Evolutionary conservation across 2,888 invertebrate genomes (phyloP).

Genomic region (Caenorhabditis sinica): DNA sequence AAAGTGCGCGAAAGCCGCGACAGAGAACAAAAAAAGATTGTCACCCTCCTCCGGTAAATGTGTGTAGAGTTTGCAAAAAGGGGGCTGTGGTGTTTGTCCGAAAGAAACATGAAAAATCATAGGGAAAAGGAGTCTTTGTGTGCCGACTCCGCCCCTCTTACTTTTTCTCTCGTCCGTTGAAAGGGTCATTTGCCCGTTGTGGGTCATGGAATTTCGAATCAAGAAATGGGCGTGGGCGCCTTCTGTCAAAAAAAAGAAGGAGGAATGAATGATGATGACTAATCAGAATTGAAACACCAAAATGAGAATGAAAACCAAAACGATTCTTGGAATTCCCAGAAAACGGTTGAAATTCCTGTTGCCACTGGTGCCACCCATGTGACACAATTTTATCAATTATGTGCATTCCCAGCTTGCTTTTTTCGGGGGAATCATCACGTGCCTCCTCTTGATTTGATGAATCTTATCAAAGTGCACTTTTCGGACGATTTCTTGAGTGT

Average conservation of each 20-base stretch:
- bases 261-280: slow-evolving; percentile 35
- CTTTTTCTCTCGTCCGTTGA: slow-evolving; percentile 34
- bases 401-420: slow-evolving; percentile 10
- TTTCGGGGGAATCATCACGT: slow-evolving; percentile 36
- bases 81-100: slow-evolving; percentile 61
- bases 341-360: slow-evolving; percentile 7
- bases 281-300: slow-evolving; percentile 24
- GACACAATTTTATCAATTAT: slow-evolving; percentile 28
- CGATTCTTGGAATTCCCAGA: slow-evolving; percentile 10
- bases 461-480: slow-evolving; percentile 53
- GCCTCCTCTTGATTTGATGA: slow-evolving; percentile 23
- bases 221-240: slow-evolving; percentile 50
- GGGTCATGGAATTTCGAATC: slow-evolving; percentile 61
- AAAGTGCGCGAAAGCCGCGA: slow-evolving; percentile 39
- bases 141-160: slow-evolving; percentile 47
- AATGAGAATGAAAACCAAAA: slow-evolving; percentile 1
- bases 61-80: slow-evolving; percentile 60
- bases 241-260: not conserved
- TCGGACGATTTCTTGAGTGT: slow-evolving; percentile 36
- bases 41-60: slow-evolving; percentile 23
- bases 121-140: slow-evolving; percentile 46
- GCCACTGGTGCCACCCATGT: slow-evolving; percentile 35
- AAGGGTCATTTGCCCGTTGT: slow-evolving; percentile 60
- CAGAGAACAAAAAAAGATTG: slow-evolving; percentile 36
- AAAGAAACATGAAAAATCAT: slow-evolving; percentile 64